Evolutionary conservation across 2,888 invertebrate species (phyloP).

Genomic region (Pediacus dermestoides): DNA sequence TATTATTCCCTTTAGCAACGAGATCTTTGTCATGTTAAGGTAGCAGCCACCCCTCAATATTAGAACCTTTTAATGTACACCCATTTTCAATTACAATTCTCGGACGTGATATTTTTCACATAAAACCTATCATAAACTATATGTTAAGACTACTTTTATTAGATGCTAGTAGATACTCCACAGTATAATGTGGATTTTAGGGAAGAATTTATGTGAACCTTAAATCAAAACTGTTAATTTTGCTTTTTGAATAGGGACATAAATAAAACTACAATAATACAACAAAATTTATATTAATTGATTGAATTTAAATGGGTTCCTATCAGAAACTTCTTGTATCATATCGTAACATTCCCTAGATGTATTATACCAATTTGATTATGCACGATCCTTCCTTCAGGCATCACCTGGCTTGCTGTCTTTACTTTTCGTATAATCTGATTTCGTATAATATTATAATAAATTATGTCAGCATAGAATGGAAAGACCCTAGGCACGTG

Average conservation of each 20-base stretch:
- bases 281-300: conserved; percentile 3
- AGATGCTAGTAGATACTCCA: no score
- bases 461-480: conserved; percentile 27
- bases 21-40: conserved; percentile 1
- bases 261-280: not conserved
- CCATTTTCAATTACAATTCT: conserved; percentile 4
- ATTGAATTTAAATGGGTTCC: no score
- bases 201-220: not conserved
- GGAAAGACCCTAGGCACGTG: conserved; percentile 26
- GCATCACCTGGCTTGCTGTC: conserved; percentile 27
- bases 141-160: no score
- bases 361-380: no score
- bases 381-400: conserved; percentile 13
- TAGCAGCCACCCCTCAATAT: conserved; percentile 2
- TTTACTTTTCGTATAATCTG: conserved; percentile 24
- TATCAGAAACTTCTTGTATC: no score
- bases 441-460: conserved; percentile 31
- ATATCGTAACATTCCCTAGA: no score
- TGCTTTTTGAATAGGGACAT: not conserved
- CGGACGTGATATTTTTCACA: not conserved
- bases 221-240: conserved; percentile 1
- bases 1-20: conserved; percentile 21
- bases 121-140: conserved; percentile 3
- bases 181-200: no score
- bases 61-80: not conserved